Evolutionary conservation across 2,797 vertebrate genomes (phyloP), one percentile per base, ranked within the genome.

Genomic region (Siniperca obscura): DNA sequence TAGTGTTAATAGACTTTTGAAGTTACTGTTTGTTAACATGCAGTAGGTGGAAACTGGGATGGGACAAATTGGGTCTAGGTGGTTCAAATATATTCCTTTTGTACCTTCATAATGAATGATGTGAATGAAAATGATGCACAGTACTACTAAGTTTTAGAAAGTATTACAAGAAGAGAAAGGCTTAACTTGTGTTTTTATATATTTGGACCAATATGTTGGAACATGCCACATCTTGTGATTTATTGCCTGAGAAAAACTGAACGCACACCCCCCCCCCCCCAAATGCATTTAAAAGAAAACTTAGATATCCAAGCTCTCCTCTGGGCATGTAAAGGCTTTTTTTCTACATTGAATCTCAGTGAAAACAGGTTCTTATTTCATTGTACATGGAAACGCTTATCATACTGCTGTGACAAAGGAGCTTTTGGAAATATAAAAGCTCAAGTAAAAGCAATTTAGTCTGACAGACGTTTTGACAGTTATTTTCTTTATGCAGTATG

Each of bases 381-480:
- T 76, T 76, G 62, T 73, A 73, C 62, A 38, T 52, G 22, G 42
- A 42, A 57, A 82, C 7, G 9, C 16, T 80, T 46, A 60, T 73
- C 71, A 60, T 6, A 12, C 40, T 4, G 36, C 53, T 13, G 13
- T 40, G 34, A 73, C 65, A 80, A 83, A 71, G 52, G 21, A 67
- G 78, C 53, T 55, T 67, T 59, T 21, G 52, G n/a, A 65, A 30
- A 59, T 48, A 60, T 78, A 30, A 59, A 74, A 70, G 60, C 83
- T 73, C 60, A 48, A 73, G 52, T 67, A 50, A 83, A 88, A 80
- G 74, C 44, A 88, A 77, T 90, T 86, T 69, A 65, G 30, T 69
- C 34, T 71, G 81, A 87, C 62, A 19, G 81, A 78, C 50, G 11
- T n/a, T 60, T 61, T 64, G 75, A 62, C 62, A 22, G 60, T 5